A percentile compares a stretch with the other conserved stretches of the same genome.
Conservation (phyloP, 35 echinoderm and acorn worm genomes). For the Ptychodera flava region DNA sequence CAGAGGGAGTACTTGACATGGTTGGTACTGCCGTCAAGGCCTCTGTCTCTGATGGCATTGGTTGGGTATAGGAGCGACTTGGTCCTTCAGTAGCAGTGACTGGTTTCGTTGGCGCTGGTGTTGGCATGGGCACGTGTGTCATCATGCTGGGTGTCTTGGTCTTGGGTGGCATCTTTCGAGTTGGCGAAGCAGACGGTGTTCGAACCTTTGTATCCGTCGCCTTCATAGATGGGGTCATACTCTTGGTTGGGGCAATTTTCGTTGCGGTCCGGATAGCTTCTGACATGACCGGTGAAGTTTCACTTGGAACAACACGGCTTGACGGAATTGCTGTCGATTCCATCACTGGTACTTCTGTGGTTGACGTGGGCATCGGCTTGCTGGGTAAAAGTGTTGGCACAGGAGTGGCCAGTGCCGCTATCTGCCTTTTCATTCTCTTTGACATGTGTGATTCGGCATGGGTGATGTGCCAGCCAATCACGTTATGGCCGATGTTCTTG, state of each 20-base stretch:
- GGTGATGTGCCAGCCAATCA: slow-evolving; percentile 89
- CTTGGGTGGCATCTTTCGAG: neutral
- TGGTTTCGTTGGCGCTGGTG: neutral
- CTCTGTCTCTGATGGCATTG: slow-evolving; percentile 3
- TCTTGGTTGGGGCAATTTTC: slow-evolving; percentile 12
- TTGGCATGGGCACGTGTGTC: slow-evolving; percentile 6
- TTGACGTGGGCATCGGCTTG: slow-evolving; percentile 13
- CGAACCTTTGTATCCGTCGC: neutral
- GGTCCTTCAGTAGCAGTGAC: slow-evolving; percentile 5
- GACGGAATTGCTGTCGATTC: neutral
- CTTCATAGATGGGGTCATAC: slow-evolving; percentile 11
- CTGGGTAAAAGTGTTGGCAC: slow-evolving; percentile 60
- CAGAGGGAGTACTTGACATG: slow-evolving; percentile 13
- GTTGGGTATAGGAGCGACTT: neutral
- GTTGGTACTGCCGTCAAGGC: slow-evolving; percentile 8
- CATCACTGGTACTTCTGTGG: slow-evolving; percentile 2
- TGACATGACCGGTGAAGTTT: slow-evolving; percentile 35
- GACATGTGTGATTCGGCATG: slow-evolving; percentile 39
- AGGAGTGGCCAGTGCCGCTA: slow-evolving; percentile 52
- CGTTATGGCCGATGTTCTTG: slow-evolving; percentile 62
- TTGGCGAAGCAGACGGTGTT: neutral
- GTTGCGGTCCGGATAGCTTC: slow-evolving; percentile 23
- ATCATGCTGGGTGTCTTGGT: neutral
- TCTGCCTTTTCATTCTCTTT: slow-evolving; percentile 68
- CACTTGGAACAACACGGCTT: slow-evolving; percentile 12